Base-by-base conservation (phyloP, 2,888 invertebrate species). In the Drosophila rellima region DNA sequence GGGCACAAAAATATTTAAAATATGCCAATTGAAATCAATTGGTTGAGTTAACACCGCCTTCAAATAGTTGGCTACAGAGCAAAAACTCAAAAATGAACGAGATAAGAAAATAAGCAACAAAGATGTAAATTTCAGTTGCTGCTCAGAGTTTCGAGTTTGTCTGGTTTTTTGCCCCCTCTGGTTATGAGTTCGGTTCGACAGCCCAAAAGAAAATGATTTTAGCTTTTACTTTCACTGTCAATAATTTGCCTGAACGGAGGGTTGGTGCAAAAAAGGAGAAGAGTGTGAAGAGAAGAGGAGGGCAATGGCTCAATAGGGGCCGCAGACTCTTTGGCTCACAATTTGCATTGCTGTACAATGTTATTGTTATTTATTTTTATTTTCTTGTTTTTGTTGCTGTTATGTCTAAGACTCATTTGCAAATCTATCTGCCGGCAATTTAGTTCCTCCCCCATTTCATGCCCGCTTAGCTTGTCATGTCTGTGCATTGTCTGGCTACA, bases 171-270 rank as follows among this genome's bases (percentile, higher is more conserved):
- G 48, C 39, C 39, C 18, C 31, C 52, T 39, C 35, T 56, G 44
- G 61, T 52, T 72, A 42, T 48, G 56, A 45, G 62, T 64, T 33
- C 65, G 61, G 82, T 80, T 85, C 88, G 83, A 88, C 81, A 84
- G 87, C 73, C 78, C 64, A 75, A 71, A 70, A 70, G 75, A 70
- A 84, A 87, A 81, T 81, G 75, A 63, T 56, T 80, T 87, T 57
- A 88, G 73, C 89, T 89, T 86, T 91, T 88, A 91, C 91, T 90
- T 90, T 90, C 90, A 90, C 90, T 90, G 79, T 77, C 90, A 90
- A 90, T 90, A 90, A 90, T 89, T 90, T 87, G 85, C 77, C 76
- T 76, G 66, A 66, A 23, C 15, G 26, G 8, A 26, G 37, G 13
- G 29, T 2, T 6, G 33, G 26, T 26, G 18, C n/a, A 17, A n/a